These are phyloP conservation scores for Illadopsis cleaveri DNA, from an alignment of 2,113 vertebrate genomes.

Conservation along the genomic window DNA sequence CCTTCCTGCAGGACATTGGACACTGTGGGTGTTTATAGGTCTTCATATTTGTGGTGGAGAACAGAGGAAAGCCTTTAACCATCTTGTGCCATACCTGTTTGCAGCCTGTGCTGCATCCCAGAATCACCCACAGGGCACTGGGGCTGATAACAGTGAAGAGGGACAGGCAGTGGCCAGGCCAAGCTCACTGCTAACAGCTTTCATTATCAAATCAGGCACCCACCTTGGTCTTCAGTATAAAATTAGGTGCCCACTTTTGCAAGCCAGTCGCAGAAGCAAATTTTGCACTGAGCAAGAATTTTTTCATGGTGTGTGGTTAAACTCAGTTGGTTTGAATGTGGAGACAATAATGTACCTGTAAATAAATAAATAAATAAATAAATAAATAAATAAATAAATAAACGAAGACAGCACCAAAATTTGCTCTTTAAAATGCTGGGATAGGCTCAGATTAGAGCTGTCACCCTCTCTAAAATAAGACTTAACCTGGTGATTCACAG, in stretches of 20 bases:
- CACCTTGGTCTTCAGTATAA: not conserved
- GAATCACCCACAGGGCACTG: fast-evolving
- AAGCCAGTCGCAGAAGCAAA: not conserved
- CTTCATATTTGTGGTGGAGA: not conserved
- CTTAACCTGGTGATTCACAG: not conserved
- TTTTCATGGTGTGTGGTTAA: fast-evolving
- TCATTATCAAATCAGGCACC: fast-evolving
- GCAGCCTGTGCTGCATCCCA: not conserved
- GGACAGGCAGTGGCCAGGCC: not conserved
- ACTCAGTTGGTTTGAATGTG: not conserved
- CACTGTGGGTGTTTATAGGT: not conserved
- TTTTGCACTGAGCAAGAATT: not conserved
- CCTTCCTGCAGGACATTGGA: not conserved
- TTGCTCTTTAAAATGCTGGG: not conserved
- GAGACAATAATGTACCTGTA: not conserved
- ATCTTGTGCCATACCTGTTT: fast-evolving
- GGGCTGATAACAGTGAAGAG: fast-evolving
- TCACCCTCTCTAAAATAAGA: not conserved
- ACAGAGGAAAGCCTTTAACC: not conserved
- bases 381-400: not conserved
- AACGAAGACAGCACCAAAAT: not conserved
- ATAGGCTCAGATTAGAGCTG: not conserved
- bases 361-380: not conserved
- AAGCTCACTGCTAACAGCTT: not conserved
- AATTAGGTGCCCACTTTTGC: not conserved